Percentiles rank a stretch among this genome's conserved stretches.
phyloP scores from a whole-genome alignment of 2,113 vertebrate genomes.

The Corapipo altera region DNA sequence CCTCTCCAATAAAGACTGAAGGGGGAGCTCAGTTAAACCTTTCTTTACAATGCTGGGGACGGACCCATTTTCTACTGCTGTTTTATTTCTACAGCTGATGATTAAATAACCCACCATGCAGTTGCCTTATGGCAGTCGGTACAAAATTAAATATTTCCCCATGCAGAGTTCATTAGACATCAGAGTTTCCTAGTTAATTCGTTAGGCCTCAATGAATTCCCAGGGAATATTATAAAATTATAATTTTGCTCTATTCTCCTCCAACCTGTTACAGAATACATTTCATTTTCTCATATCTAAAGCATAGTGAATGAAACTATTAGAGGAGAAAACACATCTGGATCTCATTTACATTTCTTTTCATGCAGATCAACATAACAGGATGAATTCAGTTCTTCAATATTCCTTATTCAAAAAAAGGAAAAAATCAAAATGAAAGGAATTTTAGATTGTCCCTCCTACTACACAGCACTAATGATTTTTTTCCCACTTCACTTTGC shows the following conservation, averaged over 20 bases:
- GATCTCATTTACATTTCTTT: constrained; percentile 51
- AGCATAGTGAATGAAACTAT: constrained; percentile 45
- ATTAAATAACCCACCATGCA: constrained; percentile 64
- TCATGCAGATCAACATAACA: constrained; percentile 41
- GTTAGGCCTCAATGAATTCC: constrained; percentile 62
- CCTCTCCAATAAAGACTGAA: background rate
- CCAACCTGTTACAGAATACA: constrained; percentile 39
- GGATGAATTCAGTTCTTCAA: constrained; percentile 38
- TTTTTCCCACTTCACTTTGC: background rate
- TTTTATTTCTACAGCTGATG: constrained; percentile 53
- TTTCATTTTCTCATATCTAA: constrained; percentile 47
- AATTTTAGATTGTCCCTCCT: background rate
- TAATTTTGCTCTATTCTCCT: constrained; percentile 63
- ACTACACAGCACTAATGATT: background rate
- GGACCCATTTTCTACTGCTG: constrained; percentile 5
- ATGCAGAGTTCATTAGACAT: constrained; percentile 69
- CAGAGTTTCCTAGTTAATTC: constrained; percentile 65
- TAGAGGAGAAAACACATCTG: constrained; percentile 61
- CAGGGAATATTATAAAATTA: constrained; percentile 66
- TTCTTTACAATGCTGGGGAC: background rate
- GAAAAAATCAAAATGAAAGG: background rate
- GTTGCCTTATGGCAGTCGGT: constrained; percentile 52
- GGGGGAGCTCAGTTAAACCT: background rate
- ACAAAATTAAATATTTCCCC: constrained; percentile 66
- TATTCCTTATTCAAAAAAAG: background rate